Evolutionary conservation across 2,888 invertebrate species (phyloP), one percentile per base, ranked within the genome.

Genomic region (Automeris io): DNA sequence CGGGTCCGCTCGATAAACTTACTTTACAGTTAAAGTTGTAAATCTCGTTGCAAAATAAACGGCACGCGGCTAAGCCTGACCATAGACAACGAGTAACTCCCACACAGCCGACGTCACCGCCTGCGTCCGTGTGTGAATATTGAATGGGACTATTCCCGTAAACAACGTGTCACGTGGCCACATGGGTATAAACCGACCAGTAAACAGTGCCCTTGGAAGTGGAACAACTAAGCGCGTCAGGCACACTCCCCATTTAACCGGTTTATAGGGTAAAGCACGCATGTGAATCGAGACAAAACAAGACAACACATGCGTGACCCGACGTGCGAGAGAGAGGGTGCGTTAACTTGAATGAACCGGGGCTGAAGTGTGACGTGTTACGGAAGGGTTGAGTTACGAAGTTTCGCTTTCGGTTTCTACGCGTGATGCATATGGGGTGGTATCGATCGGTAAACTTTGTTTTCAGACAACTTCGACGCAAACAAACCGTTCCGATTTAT

Each of bases 11-110:
- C 79, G 83, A 80, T 81, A 80, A 80, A 85, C 74, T 80, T 82
- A 83, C 83, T 83, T 82, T 82, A 85, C 85, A 81, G 83, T 82
- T 83, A 79, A 82, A 79, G 81, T 81, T 80, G 77, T 82, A 83
- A 82, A 81, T 83, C 80, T 81, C 72, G 80, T 85, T 83, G 81
- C 83, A 79, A 83, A 80, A 82, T 83, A 75, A 78, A 72, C 73
- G 72, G 73, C 75, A 74, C 74, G 76, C 73, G 70, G 64, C 58
- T 67, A 70, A 59, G 75, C 76, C 81, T 79, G 83, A 83, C 81
- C 85, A 77, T 64, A 74, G 77, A 76, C 81, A 82, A 81, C 75
- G 62, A 61, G 65, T 66, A 64, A 68, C 77, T 74, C 78, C 81
- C 75, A 80, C 81, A 73, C 78, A 53, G 43, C 45, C 49, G 41